These are phyloP conservation scores for Harpegnathos saltator DNA, from an alignment of 1,140 invertebrate genomes.

Conservation along the genomic window DNA sequence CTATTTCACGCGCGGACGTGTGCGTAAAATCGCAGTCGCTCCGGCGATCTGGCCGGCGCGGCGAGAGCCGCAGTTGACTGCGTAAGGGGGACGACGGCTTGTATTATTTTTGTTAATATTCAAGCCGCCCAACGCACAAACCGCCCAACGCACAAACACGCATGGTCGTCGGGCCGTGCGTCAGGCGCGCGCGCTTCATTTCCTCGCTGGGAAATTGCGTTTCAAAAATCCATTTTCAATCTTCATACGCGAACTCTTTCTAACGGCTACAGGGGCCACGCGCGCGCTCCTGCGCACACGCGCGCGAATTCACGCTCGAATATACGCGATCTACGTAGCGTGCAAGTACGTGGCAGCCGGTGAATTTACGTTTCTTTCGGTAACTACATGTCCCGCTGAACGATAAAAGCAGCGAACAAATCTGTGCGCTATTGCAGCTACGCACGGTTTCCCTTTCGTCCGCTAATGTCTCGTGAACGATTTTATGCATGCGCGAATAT, in stretches of 20 bases:
- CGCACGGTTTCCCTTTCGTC: neutral
- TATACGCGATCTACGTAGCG: constrained; percentile 11
- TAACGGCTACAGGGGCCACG: constrained; percentile 44
- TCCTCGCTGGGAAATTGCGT: constrained; percentile 74
- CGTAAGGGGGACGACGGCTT: constrained; percentile 47
- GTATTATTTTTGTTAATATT: constrained; percentile 74
- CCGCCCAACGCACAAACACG: constrained; percentile 39
- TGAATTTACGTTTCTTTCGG: constrained; percentile 53
- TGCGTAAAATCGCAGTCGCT: constrained; percentile 27
- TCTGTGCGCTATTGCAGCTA: neutral
- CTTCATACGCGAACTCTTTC: constrained; percentile 65
- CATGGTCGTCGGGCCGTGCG: constrained; percentile 47
- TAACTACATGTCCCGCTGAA: constrained; percentile 22
- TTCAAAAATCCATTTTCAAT: constrained; percentile 76
- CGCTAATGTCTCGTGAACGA: neutral
- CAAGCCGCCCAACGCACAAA: constrained; percentile 45
- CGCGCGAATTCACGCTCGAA: constrained; percentile 8
- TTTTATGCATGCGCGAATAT: no score
- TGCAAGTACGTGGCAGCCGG: constrained; percentile 11
- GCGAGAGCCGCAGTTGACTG: neutral
- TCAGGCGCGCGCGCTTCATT: constrained; percentile 76
- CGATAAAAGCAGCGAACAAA: constrained; percentile 26
- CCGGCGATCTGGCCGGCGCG: no score
- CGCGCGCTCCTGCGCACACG: neutral
- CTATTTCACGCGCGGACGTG: no score